These are phyloP conservation scores for Adelosebastes latens DNA, from an alignment of 2,797 vertebrate species.

Conservation along the genomic window DNA sequence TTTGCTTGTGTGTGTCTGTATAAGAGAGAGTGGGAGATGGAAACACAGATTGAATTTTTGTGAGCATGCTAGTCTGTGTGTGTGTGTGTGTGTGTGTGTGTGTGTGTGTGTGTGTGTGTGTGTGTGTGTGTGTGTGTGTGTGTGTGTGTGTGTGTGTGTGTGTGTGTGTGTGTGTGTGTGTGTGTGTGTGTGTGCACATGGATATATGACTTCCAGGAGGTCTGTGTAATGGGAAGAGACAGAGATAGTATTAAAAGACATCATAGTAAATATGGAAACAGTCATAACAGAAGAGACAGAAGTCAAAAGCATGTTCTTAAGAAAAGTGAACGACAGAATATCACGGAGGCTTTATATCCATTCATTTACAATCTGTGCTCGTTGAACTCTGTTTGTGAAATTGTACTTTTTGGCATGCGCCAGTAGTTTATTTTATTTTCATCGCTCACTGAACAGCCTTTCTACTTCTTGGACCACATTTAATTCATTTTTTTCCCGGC, in stretches of 20 bases:
- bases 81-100: not conserved
- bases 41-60: constrained; percentile 62
- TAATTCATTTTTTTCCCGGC: not conserved
- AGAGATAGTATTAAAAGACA: constrained; percentile 4
- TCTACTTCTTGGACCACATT: not conserved
- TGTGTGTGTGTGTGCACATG: not conserved
- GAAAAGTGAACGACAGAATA: not conserved
- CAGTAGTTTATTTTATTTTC: not conserved
- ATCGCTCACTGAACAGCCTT: not conserved
- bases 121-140: not conserved
- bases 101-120: not conserved
- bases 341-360: not conserved
- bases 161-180: not conserved
- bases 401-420: not conserved
- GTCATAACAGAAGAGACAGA: not conserved
- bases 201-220: constrained; percentile 38
- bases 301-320: not conserved
- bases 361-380: constrained; percentile 22
- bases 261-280: constrained; percentile 2
- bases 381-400: not conserved
- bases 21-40: constrained; percentile 27
- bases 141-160: not conserved
- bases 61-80: not conserved
- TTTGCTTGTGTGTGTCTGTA: constrained; percentile 10
- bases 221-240: constrained; percentile 27